Percentiles rank a stretch among this genome's conserved stretches.
phyloP scores from a whole-genome alignment of 2,797 vertebrate species.

The Emydoidea blandingii region DNA sequence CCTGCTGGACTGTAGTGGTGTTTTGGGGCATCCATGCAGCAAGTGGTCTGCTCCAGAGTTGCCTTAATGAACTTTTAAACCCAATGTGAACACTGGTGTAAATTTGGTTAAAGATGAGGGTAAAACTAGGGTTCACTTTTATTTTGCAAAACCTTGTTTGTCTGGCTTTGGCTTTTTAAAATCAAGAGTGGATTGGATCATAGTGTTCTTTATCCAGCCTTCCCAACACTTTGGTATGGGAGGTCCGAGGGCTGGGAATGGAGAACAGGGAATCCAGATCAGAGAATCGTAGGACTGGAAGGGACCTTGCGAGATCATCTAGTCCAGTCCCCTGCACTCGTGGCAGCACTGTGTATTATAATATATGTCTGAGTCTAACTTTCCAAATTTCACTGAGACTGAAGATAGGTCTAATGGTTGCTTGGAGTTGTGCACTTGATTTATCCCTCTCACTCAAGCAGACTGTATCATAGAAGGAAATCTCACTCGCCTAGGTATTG shows the following conservation, averaged over 20 bases:
- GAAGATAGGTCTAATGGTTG: neutral
- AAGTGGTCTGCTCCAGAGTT: neutral
- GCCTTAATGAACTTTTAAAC: neutral
- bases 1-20: neutral
- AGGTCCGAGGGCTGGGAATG: neutral
- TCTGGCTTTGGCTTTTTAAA: neutral
- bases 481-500: neutral
- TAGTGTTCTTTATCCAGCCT: neutral
- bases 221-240: neutral
- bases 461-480: neutral
- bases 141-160: neutral
- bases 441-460: accelerated
- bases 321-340: too few species aligned
- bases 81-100: neutral
- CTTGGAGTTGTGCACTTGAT: neutral
- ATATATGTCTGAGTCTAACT: neutral
- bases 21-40: neutral
- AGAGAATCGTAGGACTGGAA: too few species aligned
- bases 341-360: too few species aligned
- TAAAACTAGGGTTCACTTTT: neutral
- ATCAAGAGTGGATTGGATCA: neutral
- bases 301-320: too few species aligned
- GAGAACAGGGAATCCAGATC: neutral
- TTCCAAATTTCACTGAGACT: neutral
- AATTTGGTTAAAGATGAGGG: neutral